These are phyloP conservation scores for Saccostrea echinata DNA, from an alignment of 1,140 invertebrate species.

Conservation along the genomic window DNA sequence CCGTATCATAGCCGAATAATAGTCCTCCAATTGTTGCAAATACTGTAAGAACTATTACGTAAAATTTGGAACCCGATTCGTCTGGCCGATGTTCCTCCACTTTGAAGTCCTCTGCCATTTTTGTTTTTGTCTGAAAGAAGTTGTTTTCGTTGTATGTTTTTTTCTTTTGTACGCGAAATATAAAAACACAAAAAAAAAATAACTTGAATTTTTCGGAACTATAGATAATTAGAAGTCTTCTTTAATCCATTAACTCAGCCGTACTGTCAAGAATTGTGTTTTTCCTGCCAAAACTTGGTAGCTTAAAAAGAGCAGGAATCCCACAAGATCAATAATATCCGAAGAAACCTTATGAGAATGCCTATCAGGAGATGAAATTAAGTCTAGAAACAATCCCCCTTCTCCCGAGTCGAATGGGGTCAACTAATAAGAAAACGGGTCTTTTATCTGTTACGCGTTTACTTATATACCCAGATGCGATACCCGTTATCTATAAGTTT, in stretches of 20 bases:
- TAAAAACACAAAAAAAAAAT: not conserved
- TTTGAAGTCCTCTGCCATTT: not conserved
- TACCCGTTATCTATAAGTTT: conserved; percentile 4
- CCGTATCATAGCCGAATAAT: conserved; percentile 86
- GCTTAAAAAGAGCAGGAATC: not conserved
- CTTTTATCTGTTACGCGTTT: not conserved
- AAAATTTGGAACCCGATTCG: conserved; percentile 61
- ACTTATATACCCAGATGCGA: not conserved
- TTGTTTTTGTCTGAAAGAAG: not conserved
- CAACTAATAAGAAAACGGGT: conserved; percentile 16
- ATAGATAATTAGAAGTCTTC: conserved; percentile 3
- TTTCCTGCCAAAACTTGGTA: not conserved
- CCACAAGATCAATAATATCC: conserved; percentile 2
- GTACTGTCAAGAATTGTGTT: not conserved
- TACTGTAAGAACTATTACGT: conserved; percentile 73
- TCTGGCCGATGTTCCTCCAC: conserved; percentile 13
- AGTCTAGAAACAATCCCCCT: not conserved
- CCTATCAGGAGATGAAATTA: conserved; percentile 4
- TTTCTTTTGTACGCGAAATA: not conserved
- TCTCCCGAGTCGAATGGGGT: not conserved
- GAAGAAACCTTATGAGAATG: not conserved
- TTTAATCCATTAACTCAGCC: not conserved
- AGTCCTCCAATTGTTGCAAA: conserved; percentile 83
- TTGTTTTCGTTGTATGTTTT: not conserved
- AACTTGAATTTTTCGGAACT: not conserved